Percentiles rank a stretch among this genome's conserved stretches.
These are phyloP conservation scores for Heterotilapia buettikoferi DNA, from an alignment of 2,113 vertebrate genomes.

Conservation along the genomic window DNA sequence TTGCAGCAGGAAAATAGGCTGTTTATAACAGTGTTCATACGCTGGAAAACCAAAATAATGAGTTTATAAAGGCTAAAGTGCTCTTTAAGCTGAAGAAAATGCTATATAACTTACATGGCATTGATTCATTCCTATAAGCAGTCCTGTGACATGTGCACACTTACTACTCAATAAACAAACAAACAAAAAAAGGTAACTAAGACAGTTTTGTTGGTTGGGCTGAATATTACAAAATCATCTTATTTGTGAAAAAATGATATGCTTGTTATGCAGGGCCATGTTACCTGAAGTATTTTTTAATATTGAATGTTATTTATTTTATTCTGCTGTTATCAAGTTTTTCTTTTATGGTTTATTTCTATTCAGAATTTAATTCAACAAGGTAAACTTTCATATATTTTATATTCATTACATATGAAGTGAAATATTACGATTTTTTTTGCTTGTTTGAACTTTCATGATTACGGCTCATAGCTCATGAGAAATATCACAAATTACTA, in stretches of 20 bases:
- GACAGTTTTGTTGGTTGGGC: background rate
- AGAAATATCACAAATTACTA: background rate
- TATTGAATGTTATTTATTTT: background rate
- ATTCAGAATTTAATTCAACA: background rate
- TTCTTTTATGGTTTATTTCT: background rate
- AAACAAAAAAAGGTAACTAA: background rate
- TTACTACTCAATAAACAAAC: background rate
- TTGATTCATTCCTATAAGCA: background rate
- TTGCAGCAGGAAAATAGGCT: background rate
- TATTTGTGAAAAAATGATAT: background rate
- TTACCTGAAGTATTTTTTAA: background rate
- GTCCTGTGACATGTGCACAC: background rate
- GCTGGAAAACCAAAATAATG: background rate
- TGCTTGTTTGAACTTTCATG: background rate
- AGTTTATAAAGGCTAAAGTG: background rate
- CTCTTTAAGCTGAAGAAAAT: background rate
- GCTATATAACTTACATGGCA: background rate
- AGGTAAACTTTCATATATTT: background rate
- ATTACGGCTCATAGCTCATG: background rate
- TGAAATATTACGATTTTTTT: background rate
- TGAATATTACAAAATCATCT: background rate
- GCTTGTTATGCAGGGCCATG: background rate
- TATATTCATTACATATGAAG: background rate
- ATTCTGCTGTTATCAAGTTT: background rate
- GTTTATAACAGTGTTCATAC: fast-evolving